phyloP scores from a whole-genome alignment of 2,888 invertebrate species.

The Apamea crenata region DNA sequence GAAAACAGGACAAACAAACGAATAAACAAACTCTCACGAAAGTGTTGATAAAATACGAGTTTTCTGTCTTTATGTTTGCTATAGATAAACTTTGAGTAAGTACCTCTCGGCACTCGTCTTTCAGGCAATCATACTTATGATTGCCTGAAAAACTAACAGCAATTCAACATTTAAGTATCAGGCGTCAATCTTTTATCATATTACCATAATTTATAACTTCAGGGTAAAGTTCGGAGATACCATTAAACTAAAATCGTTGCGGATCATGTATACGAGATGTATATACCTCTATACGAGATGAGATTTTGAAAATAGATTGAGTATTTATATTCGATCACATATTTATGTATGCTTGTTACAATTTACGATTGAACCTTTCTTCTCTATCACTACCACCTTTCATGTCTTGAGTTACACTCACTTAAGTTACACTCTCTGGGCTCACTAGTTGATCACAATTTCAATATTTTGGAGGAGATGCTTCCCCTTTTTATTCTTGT shows the following conservation, averaged over 20 bases:
- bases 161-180: slow-evolving; percentile 19
- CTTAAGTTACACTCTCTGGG: no score
- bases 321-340: neutral
- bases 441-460: no score
- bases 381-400: neutral
- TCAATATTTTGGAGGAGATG: no score
- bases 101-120: neutral
- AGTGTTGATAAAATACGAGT: neutral
- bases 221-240: neutral
- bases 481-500: no score
- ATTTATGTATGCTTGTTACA: neutral
- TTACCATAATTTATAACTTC: slow-evolving; percentile 5
- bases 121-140: neutral
- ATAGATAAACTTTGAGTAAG: neutral
- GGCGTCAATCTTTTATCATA: slow-evolving; percentile 1
- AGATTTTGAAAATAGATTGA: slow-evolving; percentile 11
- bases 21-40: slow-evolving; percentile 26
- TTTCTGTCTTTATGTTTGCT: slow-evolving; percentile 3
- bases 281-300: neutral
- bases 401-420: no score
- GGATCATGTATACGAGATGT: no score
- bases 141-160: neutral
- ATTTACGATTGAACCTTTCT: slow-evolving; percentile 23
- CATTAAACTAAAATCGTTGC: neutral
- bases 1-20: slow-evolving; percentile 14